These are phyloP conservation scores for Colossoma macropomum DNA, from an alignment of 2,113 vertebrate genomes.

Conservation along the genomic window DNA sequence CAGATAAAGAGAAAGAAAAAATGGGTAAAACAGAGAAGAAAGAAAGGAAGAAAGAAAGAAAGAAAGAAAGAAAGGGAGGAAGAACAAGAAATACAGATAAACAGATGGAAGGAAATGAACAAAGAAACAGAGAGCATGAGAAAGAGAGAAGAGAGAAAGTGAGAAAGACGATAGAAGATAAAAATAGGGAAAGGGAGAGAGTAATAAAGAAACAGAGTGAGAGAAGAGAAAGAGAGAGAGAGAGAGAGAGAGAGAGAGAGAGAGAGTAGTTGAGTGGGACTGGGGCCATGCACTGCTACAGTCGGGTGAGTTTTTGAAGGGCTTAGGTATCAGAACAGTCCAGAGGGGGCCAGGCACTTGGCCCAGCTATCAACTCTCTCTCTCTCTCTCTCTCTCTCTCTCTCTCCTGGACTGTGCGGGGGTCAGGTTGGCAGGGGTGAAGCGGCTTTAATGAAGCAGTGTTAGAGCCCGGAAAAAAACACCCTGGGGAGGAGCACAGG, in stretches of 20 bases:
- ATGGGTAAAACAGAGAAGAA: constrained; percentile 26
- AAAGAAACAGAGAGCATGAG: constrained; percentile 33
- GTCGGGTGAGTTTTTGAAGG: constrained; percentile 32
- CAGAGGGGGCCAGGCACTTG: constrained; percentile 4
- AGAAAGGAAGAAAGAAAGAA: constrained; percentile 63
- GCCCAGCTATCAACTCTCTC: not conserved
- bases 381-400: not conserved
- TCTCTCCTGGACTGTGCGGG: not conserved
- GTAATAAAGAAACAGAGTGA: not conserved
- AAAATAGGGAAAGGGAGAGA: not conserved
- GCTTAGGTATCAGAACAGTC: constrained; percentile 24
- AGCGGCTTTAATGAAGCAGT: constrained; percentile 30
- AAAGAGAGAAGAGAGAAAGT: too few species aligned
- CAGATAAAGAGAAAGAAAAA: constrained; percentile 20
- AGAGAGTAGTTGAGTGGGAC: too few species aligned
- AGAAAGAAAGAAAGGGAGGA: constrained; percentile 62
- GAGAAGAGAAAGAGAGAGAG: not conserved
- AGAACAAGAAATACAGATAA: too few species aligned
- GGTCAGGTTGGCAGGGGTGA: constrained; percentile 1
- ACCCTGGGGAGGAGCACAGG: constrained; percentile 11
- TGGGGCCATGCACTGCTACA: constrained; percentile 14
- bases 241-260: too few species aligned
- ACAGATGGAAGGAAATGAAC: constrained; percentile 13
- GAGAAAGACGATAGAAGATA: too few species aligned
- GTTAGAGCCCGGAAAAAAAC: constrained; percentile 34